Conservation (phyloP, 2,888 invertebrate species). For the Diarsia brunnea region DNA sequence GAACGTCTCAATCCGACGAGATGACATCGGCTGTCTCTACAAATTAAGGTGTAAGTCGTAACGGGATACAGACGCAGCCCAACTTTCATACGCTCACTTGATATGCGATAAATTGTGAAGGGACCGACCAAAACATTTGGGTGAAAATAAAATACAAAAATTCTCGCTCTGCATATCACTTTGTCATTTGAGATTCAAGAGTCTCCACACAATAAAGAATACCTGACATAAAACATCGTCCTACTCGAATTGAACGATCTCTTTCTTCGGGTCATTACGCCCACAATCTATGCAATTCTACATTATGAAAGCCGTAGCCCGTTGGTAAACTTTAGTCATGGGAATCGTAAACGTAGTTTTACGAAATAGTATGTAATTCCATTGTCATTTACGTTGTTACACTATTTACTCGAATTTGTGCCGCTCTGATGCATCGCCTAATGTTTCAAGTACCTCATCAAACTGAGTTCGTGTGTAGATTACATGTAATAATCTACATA, state of each 20-base stretch:
- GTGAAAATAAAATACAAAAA: slow-evolving; percentile 57
- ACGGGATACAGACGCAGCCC: slow-evolving; percentile 68
- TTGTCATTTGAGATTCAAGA: slow-evolving; percentile 56
- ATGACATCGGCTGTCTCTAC: slow-evolving; percentile 77
- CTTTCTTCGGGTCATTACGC: slow-evolving; percentile 50
- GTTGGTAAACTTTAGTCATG: slow-evolving; percentile 68
- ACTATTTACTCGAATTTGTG: slow-evolving; percentile 69
- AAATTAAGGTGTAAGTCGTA: slow-evolving; percentile 74
- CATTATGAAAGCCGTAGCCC: slow-evolving; percentile 53
- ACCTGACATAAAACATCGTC: slow-evolving; percentile 27
- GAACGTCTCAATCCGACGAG: slow-evolving; percentile 80
- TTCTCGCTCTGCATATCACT: slow-evolving; percentile 44
- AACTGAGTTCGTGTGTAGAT: slow-evolving; percentile 48
- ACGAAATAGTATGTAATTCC: slow-evolving; percentile 67
- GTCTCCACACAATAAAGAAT: slow-evolving; percentile 40
- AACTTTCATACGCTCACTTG: slow-evolving; percentile 73
- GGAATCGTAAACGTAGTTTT: slow-evolving; percentile 57
- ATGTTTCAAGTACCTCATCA: slow-evolving; percentile 70
- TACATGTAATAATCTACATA: slow-evolving; percentile 41
- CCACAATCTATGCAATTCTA: slow-evolving; percentile 45
- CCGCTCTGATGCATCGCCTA: slow-evolving; percentile 70
- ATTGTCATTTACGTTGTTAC: slow-evolving; percentile 71
- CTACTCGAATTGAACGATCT: slow-evolving; percentile 44
- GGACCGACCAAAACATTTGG: slow-evolving; percentile 73
- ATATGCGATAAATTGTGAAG: slow-evolving; percentile 72